Evolutionary conservation across 1,140 invertebrate species (phyloP), one percentile per base, ranked within the genome.

Genomic region (Magallana gigas): DNA sequence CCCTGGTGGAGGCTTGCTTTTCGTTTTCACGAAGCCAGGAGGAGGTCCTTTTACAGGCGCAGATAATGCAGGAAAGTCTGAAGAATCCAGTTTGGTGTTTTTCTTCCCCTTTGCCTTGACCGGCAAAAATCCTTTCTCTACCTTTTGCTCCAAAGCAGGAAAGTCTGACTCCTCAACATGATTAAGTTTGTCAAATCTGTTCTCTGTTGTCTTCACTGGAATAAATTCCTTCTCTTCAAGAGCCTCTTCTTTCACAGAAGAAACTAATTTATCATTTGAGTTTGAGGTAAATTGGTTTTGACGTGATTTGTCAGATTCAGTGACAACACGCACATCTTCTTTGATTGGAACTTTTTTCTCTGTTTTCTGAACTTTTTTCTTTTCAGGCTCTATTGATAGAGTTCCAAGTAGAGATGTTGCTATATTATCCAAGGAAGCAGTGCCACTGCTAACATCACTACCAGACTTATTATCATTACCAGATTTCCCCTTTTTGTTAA

Each of bases 1-100:
- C 11, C 95, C 95, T 12, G 95, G 96, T 0, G 95, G 95, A 18
- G 91, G 91, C 81, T 85, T 87, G 48, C 57, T 59, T 80, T 76
- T 76, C 0, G 68, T 23, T 76, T 76, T 76, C 8, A 18, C 36
- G 16, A 89, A 88, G 8, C 88, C 84, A 11, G 85, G 89, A 12
- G 83, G 82, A 48, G 85, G 85, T 36, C 68, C 68, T 76, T 76
- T 76, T 1, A 76, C 68, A 23, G 60, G 60, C 12, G 68, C 48
- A 58, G 71, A 58, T 12, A 71, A 23, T 29, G 64, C 29, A 36
- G 83, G 58, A 36, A 84, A 84, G 62, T 60, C 60, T 23, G 57
- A 62, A 8, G 83, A 57, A 80, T 56, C 8, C n/a, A 59, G 23
- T 29, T 29, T 76, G 12, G 36, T 8, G 14, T 56, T 56, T 84